Percentiles rank a stretch among this genome's conserved stretches.
Conservation (phyloP, 2,797 vertebrate species). For the Characodon lateralis region DNA sequence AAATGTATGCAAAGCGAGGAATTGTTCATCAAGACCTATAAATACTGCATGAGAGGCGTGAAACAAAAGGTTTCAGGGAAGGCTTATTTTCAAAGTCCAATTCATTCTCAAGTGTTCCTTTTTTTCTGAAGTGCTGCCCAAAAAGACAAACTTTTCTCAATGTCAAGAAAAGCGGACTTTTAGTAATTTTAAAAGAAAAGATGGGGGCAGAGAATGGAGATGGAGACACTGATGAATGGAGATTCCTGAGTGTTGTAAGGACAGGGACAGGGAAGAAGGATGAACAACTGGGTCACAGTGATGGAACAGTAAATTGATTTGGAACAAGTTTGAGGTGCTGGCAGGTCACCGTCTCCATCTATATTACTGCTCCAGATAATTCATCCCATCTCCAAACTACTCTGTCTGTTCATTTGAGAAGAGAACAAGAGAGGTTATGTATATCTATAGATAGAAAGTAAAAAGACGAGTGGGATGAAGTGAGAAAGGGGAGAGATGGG, state of each 20-base stretch:
- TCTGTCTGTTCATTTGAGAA: conserved; percentile 30
- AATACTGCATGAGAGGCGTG: conserved; percentile 68
- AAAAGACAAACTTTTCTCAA: conserved; percentile 54
- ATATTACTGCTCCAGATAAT: conserved; percentile 73
- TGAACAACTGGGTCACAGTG: conserved; percentile 59
- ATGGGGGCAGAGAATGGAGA: conserved; percentile 59
- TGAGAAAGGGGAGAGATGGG: background rate
- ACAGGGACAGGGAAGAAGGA: conserved; percentile 45
- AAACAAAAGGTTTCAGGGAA: conserved; percentile 70
- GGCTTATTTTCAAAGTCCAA: conserved; percentile 61
- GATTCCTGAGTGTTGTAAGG: conserved; percentile 52
- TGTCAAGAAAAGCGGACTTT: conserved; percentile 37
- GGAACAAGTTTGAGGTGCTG: conserved; percentile 73
- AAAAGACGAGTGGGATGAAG: background rate
- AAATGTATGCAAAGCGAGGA: conserved; percentile 33
- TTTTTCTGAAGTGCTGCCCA: conserved; percentile 35
- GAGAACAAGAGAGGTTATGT: conserved; percentile 10
- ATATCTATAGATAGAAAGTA: conserved; percentile 12
- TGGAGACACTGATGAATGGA: conserved; percentile 64
- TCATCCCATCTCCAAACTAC: conserved; percentile 68
- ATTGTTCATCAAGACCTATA: conserved; percentile 59
- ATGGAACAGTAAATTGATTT: conserved; percentile 76
- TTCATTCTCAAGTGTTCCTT: conserved; percentile 46
- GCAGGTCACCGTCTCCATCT: conserved; percentile 78
- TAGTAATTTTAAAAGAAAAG: conserved; percentile 48